A percentile compares a stretch with the other conserved stretches of the same genome.
These are phyloP conservation scores for Alosa sapidissima DNA, from an alignment of 2,797 vertebrate genomes.

Conservation along the genomic window DNA sequence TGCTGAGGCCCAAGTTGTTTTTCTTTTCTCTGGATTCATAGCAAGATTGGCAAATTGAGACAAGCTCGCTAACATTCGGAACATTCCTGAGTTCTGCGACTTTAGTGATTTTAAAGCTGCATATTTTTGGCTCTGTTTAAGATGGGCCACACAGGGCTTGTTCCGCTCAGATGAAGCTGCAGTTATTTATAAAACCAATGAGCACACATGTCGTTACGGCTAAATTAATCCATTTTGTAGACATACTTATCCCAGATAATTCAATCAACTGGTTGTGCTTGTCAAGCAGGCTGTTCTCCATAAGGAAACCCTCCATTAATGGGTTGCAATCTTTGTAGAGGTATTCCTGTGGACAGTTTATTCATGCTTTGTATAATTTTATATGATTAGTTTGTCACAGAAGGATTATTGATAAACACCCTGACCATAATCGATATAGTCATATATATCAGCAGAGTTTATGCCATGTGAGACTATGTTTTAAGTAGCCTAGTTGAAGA, in stretches of 20 bases:
- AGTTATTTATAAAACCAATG: neutral
- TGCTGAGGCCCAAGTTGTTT: neutral
- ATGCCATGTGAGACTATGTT: too few relatives aligned
- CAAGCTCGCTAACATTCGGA: neutral
- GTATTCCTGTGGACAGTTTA: neutral
- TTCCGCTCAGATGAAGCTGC: neutral
- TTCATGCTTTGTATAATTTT: neutral
- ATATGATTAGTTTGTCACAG: neutral
- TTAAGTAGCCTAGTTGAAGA: too few relatives aligned
- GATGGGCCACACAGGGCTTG: neutral
- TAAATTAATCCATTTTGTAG: slow-evolving; percentile 2
- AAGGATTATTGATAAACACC: neutral
- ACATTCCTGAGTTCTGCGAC: neutral
- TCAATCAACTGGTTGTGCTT: neutral
- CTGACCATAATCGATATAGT: neutral
- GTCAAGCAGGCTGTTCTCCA: neutral
- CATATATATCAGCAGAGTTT: too few relatives aligned
- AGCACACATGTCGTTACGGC: neutral
- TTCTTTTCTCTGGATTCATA: neutral
- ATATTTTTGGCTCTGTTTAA: neutral
- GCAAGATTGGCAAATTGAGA: neutral
- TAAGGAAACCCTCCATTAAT: neutral
- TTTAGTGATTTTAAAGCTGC: neutral
- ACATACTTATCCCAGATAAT: slow-evolving; percentile 4
- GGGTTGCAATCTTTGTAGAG: neutral